Evolutionary conservation across 1,140 invertebrate species (phyloP).

Genomic region (Aphaenogaster floridana): DNA sequence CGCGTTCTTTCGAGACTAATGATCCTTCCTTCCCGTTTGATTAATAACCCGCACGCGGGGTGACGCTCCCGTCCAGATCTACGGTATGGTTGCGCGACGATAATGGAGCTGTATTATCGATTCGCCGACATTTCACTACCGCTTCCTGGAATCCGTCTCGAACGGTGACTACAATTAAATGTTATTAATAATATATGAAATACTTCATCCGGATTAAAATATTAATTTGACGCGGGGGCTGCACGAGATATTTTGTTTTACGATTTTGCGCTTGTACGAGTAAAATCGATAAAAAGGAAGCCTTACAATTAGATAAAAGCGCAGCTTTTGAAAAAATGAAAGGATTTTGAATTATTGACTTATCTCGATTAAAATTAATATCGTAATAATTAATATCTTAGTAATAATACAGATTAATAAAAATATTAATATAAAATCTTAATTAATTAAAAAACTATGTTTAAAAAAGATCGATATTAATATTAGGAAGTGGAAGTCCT

Average conservation of each 20-base stretch:
- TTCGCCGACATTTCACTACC: conserved; percentile 6
- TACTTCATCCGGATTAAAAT: neutral
- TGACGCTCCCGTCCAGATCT: conserved; percentile 59
- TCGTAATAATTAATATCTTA: neutral
- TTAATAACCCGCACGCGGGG: conserved; percentile 67
- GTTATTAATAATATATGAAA: conserved; percentile 35
- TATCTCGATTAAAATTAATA: conserved; percentile 16
- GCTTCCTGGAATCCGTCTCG: neutral
- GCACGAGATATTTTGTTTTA: neutral
- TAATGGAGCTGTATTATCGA: conserved; percentile 56
- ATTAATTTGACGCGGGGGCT: neutral
- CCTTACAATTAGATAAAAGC: neutral
- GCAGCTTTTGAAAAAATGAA: neutral
- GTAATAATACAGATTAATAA: neutral
- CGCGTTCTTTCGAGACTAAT: conserved; percentile 70
- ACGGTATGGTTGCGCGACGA: conserved; percentile 32
- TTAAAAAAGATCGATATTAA: neutral
- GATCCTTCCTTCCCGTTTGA: conserved; percentile 69
- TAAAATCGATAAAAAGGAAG: neutral
- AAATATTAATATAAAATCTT: neutral
- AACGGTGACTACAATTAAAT: conserved; percentile 11
- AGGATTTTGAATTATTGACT: neutral
- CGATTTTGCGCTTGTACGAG: neutral
- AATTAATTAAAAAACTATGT: neutral
- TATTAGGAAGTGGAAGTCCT: neutral